Evolutionary conservation across 2,888 invertebrate genomes (phyloP).

Genomic region (Orthosia incerta): DNA sequence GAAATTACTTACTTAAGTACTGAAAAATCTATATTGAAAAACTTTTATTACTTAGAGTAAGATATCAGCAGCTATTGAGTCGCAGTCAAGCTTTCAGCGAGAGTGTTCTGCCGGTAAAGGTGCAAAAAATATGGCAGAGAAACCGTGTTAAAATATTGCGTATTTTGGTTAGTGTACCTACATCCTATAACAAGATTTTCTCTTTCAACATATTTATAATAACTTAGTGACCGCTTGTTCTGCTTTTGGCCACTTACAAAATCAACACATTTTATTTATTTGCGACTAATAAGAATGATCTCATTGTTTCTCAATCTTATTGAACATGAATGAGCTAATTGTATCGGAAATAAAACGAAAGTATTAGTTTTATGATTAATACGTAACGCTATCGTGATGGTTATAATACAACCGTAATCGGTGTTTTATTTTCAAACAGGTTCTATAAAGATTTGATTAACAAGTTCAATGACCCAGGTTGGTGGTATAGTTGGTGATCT

Average conservation of each 20-base stretch:
- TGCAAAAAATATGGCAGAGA: conserved; percentile 1
- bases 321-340: conserved; percentile 10
- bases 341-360: conserved; percentile 10
- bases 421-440: conserved; percentile 17
- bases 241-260: conserved; percentile 31
- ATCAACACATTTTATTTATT: conserved; percentile 16
- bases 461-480: conserved; percentile 24
- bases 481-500: not conserved
- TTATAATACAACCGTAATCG: not conserved
- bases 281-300: conserved; percentile 4
- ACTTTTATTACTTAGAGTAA: not conserved
- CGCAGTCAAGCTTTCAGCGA: not conserved
- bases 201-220: conserved; percentile 27
- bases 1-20: not conserved
- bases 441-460: conserved; percentile 11
- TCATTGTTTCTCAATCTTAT: conserved; percentile 29
- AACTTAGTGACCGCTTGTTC: not conserved
- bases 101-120: not conserved
- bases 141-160: not conserved
- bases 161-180: not conserved
- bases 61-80: not conserved
- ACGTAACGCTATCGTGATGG: not conserved
- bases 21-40: not conserved
- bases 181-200: conserved; percentile 20
- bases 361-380: conserved; percentile 11